A percentile compares a stretch with the other conserved stretches of the same genome.
These are phyloP conservation scores for Hycleus cichorii DNA, from an alignment of 1,140 invertebrate species.

Conservation along the genomic window DNA sequence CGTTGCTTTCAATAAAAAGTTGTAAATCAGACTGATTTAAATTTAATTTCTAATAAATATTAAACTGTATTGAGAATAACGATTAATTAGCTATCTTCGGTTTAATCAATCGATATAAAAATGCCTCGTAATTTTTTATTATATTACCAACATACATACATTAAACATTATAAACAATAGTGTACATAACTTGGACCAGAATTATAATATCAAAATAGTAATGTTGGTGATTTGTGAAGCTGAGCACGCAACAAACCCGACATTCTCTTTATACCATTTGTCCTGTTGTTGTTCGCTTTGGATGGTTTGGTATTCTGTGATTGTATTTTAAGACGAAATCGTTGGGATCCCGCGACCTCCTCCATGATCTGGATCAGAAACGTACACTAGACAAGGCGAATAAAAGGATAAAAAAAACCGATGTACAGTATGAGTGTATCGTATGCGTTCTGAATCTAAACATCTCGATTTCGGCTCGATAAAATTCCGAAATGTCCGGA, in stretches of 20 bases:
- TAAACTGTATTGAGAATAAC: too few relatives aligned
- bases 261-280: neutral
- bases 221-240: conserved; percentile 24
- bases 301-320: conserved; percentile 19
- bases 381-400: too few relatives aligned
- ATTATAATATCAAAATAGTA: conserved; percentile 29
- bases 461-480: neutral
- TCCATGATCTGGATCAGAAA: conserved; percentile 19
- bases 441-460: neutral
- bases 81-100: too few relatives aligned
- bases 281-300: too few relatives aligned
- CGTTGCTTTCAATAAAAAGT: too few relatives aligned
- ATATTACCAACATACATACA: neutral
- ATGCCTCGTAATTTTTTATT: conserved; percentile 28
- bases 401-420: too few relatives aligned
- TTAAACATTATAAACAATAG: conserved; percentile 21
- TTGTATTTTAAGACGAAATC: neutral
- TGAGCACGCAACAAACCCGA: conserved; percentile 21
- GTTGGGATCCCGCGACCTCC: conserved; percentile 5
- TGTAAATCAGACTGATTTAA: too few relatives aligned
- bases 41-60: too few relatives aligned
- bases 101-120: conserved; percentile 4
- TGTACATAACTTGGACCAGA: conserved; percentile 21
- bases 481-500: neutral
- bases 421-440: conserved; percentile 6